Conservation (phyloP, 2,888 invertebrate genomes). For the Tuberolachnus salignus region DNA sequence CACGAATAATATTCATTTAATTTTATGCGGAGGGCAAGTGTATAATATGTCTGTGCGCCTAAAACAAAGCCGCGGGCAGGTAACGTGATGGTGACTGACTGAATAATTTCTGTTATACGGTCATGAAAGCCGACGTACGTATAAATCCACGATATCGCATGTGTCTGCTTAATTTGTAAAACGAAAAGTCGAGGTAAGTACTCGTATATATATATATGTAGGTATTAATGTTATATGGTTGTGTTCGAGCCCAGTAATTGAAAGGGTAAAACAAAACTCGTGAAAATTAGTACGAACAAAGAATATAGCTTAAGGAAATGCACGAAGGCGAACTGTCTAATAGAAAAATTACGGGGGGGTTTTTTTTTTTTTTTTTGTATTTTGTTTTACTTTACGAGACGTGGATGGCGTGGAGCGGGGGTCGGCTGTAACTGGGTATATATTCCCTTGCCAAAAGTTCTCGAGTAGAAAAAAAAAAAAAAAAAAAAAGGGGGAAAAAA, state of each 20-base stretch:
- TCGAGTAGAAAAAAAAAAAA: neutral
- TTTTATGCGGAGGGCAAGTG: neutral
- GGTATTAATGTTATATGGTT: no score
- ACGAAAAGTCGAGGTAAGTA: neutral
- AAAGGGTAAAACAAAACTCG: conserved; percentile 19
- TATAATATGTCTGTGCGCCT: neutral
- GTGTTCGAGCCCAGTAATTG: neutral
- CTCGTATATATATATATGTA: no score
- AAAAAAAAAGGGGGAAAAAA: no score
- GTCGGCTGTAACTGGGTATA: neutral
- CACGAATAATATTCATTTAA: neutral
- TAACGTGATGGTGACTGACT: neutral
- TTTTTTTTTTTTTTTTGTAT: neutral
- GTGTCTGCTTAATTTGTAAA: conserved; percentile 32
- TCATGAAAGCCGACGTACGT: neutral
- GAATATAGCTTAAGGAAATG: conserved; percentile 24
- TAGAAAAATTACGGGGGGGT: conserved; percentile 9
- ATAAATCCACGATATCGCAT: conserved; percentile 17
- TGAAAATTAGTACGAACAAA: neutral
- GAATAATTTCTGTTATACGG: neutral
- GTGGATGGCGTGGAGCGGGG: no score
- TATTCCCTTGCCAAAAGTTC: neutral
- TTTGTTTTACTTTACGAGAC: neutral
- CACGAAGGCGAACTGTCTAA: neutral
- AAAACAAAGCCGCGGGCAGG: conserved; percentile 21